A percentile compares a stretch with the other conserved stretches of the same genome.
Evolutionary conservation across 2,113 vertebrate genomes (phyloP).

Genomic region (Colius striatus): DNA sequence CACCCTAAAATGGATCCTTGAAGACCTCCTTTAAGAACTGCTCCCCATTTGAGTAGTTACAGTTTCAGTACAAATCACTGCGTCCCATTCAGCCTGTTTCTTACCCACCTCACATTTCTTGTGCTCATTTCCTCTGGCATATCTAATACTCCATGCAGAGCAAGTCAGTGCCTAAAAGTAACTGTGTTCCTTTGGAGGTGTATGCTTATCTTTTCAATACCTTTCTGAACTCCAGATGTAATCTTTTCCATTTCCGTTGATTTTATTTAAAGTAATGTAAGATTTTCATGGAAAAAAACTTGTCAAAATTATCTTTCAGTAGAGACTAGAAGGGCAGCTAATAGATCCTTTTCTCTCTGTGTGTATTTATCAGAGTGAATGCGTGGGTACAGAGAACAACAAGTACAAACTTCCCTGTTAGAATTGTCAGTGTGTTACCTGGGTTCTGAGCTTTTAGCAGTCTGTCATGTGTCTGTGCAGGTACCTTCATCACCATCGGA

Average conservation of each 20-base stretch:
- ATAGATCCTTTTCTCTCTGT: background rate
- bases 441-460: background rate
- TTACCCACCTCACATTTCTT: background rate
- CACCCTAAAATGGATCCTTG: background rate
- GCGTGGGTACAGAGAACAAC: fast-evolving
- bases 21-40: background rate
- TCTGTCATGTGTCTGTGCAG: background rate
- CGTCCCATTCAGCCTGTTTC: background rate
- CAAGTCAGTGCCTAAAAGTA: background rate
- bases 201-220: background rate
- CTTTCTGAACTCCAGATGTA: background rate
- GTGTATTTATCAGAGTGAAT: background rate
- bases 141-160: background rate
- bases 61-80: background rate
- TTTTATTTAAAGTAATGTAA: background rate
- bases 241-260: background rate
- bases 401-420: background rate
- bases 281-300: background rate
- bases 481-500: background rate
- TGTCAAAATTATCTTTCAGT: background rate
- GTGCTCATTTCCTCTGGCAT: background rate
- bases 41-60: background rate
- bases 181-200: background rate
- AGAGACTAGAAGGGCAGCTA: background rate
- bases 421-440: background rate